These are phyloP conservation scores for Chymomyza caudatula DNA, from an alignment of 2,888 invertebrate genomes.

Conservation along the genomic window DNA sequence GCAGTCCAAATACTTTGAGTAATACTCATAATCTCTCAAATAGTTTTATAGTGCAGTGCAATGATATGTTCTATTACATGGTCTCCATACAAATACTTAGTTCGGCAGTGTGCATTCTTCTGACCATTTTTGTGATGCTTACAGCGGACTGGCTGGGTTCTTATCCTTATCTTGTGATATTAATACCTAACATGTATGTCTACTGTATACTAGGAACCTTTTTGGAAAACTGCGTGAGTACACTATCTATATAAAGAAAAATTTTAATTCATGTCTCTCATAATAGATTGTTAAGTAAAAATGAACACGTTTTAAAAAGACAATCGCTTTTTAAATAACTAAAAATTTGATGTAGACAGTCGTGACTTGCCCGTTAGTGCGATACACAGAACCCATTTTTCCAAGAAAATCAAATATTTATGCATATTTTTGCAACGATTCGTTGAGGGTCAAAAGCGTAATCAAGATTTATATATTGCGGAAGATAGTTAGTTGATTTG, in stretches of 20 bases:
- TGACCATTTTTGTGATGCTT: slow-evolving; percentile 50
- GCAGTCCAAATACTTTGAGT: not conserved
- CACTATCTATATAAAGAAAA: not conserved
- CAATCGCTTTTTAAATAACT: too few species aligned
- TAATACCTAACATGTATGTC: slow-evolving; percentile 45
- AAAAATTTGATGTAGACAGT: too few species aligned
- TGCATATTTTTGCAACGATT: too few species aligned
- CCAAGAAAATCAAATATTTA: too few species aligned
- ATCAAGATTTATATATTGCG: too few species aligned
- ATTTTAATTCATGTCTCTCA: too few species aligned
- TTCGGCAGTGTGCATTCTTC: slow-evolving; percentile 40
- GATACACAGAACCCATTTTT: too few species aligned
- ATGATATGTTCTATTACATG: slow-evolving; percentile 37
- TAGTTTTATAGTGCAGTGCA: slow-evolving; percentile 45
- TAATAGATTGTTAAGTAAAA: too few species aligned
- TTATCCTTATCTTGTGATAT: slow-evolving; percentile 40
- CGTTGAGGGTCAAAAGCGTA: too few species aligned
- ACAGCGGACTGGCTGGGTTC: slow-evolving; percentile 51
- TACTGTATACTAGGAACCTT: slow-evolving; percentile 61
- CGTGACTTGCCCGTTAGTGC: too few species aligned
- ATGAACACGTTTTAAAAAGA: too few species aligned
- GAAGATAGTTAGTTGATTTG: too few species aligned
- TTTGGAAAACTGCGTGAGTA: slow-evolving; percentile 48
- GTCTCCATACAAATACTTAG: slow-evolving; percentile 44
- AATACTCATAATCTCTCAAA: not conserved